These are phyloP conservation scores for Gryllus bimaculatus DNA, from an alignment of 1,140 invertebrate species.

Conservation along the genomic window DNA sequence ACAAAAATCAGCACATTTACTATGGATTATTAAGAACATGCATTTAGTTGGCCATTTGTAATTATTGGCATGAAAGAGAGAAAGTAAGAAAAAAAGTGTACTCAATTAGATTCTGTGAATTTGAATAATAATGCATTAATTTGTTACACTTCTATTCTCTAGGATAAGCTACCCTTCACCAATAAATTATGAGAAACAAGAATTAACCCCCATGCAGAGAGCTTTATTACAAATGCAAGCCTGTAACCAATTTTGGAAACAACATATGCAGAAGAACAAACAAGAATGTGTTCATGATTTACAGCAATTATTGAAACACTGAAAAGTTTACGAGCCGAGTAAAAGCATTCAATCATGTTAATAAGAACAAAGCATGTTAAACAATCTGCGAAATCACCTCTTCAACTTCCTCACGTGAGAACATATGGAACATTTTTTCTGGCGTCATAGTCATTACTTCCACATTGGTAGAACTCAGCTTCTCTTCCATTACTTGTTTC, in stretches of 20 bases:
- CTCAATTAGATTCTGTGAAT: too few species aligned
- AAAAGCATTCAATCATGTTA: not conserved
- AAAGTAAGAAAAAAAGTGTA: too few species aligned
- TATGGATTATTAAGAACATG: too few species aligned
- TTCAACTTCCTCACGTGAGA: conserved; percentile 80
- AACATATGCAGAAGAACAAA: not conserved
- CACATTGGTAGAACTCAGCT: conserved; percentile 93
- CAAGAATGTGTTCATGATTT: not conserved
- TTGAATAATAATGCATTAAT: too few species aligned
- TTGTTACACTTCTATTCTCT: too few species aligned
- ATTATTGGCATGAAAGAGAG: too few species aligned
- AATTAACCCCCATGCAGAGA: too few species aligned
- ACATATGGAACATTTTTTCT: conserved; percentile 79
- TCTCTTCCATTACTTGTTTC: conserved; percentile 99
- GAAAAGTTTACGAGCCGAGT: not conserved
- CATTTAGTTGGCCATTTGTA: too few species aligned
- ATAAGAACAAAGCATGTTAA: conserved; percentile 31
- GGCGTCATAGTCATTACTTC: conserved; percentile 93
- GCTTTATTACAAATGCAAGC: not conserved
- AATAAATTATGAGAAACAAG: too few species aligned
- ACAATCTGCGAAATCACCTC: conserved; percentile 74
- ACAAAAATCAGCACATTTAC: too few species aligned
- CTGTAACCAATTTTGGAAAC: not conserved
- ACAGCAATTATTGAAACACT: not conserved
- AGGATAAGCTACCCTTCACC: too few species aligned